Base-by-base conservation (phyloP, 2,888 invertebrate genomes). In the Nemotelus pantherinus region DNA sequence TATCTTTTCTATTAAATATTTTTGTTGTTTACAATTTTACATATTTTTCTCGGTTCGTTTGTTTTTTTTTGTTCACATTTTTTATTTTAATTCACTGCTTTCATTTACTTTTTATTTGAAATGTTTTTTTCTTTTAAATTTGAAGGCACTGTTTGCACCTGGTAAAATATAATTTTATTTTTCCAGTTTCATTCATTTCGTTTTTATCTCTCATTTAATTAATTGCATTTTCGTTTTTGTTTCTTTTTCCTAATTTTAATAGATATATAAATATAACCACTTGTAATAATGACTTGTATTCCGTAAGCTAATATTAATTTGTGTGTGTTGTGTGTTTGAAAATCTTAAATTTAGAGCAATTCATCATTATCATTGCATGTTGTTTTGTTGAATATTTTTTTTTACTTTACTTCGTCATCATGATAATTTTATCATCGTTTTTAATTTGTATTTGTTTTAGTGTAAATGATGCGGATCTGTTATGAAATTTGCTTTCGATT, bases 101-200 rank as follows among this genome's bases (percentile, higher is more conserved):
- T 25, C 25, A 25, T 25, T 25, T 25, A 9, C 41, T 57, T 55
- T 45, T 63, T 75, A 64, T 63, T 57, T 72, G 50, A 50, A 9
- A 53, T 75, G 7, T 67, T 45, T 65, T 74, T 74, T 44, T 57
- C 25, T 63, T 57, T 53, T 76, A 48, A 67, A 67, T 65, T 76
- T 76, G 67, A 76, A 76, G 76, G 76, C 76, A 76, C 76, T 76
- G 39, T 67, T 67, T 76, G 76, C 76, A 76, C 76, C 76, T 76
- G 76, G 76, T 76, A 76, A 67, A 76, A 65, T 67, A 76, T 43
- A 60, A 45, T 64, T 75, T 64, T 70, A 50, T 50, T 64, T 75
- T 64, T 75, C 50, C 58, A 75, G 50, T 55, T 76, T 48, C 75
- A 48, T 76, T 58, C 58, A 25, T 55, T 39, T 41, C 41, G 48